A percentile compares a stretch with the other conserved stretches of the same genome.
Evolutionary conservation across 1,140 invertebrate genomes (phyloP).

Genomic region (Cotesia vestalis): DNA sequence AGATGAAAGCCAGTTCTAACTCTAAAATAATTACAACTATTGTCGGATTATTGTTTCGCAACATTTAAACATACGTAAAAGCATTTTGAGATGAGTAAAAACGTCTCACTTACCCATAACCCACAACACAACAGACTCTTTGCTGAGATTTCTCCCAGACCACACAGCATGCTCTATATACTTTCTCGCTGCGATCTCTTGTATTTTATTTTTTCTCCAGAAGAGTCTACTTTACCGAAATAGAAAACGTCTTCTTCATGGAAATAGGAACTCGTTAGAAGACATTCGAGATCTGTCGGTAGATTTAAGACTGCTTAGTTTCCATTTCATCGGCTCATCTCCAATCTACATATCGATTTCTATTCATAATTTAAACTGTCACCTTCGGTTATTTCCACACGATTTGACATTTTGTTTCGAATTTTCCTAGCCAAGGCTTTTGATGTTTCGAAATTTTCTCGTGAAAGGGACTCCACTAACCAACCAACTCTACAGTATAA

Average conservation of each 20-base stretch:
- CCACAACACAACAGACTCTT: not conserved
- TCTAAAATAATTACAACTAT: not conserved
- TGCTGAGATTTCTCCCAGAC: conserved; percentile 1
- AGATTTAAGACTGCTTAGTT: conserved; percentile 36
- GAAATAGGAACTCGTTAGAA: conserved; percentile 38
- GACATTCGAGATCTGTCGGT: conserved; percentile 36
- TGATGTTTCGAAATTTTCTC: too few species aligned
- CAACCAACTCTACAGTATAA: too few species aligned
- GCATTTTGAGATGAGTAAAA: conserved; percentile 12
- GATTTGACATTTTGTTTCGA: too few species aligned
- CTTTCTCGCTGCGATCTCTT: conserved; percentile 12
- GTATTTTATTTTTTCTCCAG: conserved; percentile 9
- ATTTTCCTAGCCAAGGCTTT: too few species aligned
- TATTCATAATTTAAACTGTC: too few species aligned
- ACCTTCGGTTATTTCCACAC: not conserved
- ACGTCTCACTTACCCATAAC: not conserved
- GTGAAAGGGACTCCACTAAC: too few species aligned
- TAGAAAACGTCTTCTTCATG: conserved; percentile 23
- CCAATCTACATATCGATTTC: conserved; percentile 2
- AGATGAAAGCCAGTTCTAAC: not conserved
- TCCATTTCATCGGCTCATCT: conserved; percentile 13
- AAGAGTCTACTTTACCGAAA: conserved; percentile 18
- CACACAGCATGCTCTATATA: conserved; percentile 35
- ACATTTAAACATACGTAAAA: not conserved
- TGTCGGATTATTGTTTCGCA: conserved; percentile 26